Conservation (phyloP, 2,797 vertebrate species). For the Phylloscopus collybita region DNA sequence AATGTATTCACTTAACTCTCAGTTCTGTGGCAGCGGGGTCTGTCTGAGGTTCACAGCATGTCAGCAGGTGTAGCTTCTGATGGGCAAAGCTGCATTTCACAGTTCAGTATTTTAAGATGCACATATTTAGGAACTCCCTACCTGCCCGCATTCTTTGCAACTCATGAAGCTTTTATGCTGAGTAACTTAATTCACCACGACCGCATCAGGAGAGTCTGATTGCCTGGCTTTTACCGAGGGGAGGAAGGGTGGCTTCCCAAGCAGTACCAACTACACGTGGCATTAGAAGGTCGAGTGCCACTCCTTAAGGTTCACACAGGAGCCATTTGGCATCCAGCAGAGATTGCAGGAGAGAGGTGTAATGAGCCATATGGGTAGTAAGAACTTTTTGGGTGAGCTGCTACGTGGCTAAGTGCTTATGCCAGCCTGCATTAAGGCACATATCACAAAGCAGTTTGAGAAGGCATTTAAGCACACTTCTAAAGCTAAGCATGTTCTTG, state of each 20-base stretch:
- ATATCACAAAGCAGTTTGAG: conserved; percentile 33
- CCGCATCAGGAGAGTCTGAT: background rate
- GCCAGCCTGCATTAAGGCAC: background rate
- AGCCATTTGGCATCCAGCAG: conserved; percentile 25
- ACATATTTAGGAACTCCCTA: conserved; percentile 3
- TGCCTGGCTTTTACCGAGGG: background rate
- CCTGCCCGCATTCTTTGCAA: background rate
- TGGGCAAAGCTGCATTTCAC: background rate
- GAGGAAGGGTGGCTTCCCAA: background rate
- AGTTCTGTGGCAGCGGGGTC: background rate
- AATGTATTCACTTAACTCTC: background rate
- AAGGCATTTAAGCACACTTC: conserved; percentile 16
- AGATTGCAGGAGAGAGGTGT: conserved; percentile 2
- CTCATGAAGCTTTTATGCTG: background rate
- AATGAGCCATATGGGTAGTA: conserved; percentile 39
- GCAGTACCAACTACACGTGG: fast-evolving
- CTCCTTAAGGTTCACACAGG: conserved; percentile 6
- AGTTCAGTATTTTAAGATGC: background rate
- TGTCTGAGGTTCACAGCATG: background rate
- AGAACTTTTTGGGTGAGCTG: conserved; percentile 40
- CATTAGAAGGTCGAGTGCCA: background rate
- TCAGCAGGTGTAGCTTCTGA: background rate
- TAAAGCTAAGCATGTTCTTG: conserved; percentile 11
- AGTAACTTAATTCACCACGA: background rate
- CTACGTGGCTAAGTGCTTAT: conserved; percentile 14